Percentiles rank a stretch among this genome's conserved stretches.
Conservation (phyloP, 2,797 vertebrate genomes). For the Euthynnus affinis region DNA sequence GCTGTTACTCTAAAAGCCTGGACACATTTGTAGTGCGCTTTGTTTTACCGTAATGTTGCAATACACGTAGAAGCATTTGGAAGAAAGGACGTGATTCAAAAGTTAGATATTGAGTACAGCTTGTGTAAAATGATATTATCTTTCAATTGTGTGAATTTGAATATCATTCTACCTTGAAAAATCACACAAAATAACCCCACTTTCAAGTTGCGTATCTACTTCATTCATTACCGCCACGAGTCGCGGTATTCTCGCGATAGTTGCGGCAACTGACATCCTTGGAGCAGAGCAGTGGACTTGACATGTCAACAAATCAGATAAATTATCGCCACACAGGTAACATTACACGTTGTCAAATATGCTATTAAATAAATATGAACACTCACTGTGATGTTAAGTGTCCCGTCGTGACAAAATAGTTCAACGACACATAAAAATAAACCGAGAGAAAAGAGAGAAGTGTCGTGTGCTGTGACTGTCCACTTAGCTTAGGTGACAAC, state of each 20-base stretch:
- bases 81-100: neutral
- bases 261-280: conserved; percentile 52
- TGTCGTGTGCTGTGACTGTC: conserved; percentile 47
- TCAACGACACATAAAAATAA: conserved; percentile 14
- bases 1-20: conserved; percentile 41
- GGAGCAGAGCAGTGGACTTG: conserved; percentile 69
- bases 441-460: conserved; percentile 31
- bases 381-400: neutral
- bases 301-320: conserved; percentile 81
- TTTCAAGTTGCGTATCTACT: conserved; percentile 50
- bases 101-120: neutral
- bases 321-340: conserved; percentile 76
- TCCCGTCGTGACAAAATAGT: neutral
- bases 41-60: conserved; percentile 61
- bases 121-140: fast-evolving
- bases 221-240: conserved; percentile 50
- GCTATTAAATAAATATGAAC: neutral
- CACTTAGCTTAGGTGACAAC: conserved; percentile 63
- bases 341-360: conserved; percentile 17
- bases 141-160: neutral
- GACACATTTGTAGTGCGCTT: conserved; percentile 8
- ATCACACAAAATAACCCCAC: neutral
- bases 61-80: neutral
- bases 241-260: conserved; percentile 79
- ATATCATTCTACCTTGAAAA: fast-evolving